These are phyloP conservation scores for Vimba vimba DNA, from an alignment of 2,113 vertebrate species.

Conservation along the genomic window DNA sequence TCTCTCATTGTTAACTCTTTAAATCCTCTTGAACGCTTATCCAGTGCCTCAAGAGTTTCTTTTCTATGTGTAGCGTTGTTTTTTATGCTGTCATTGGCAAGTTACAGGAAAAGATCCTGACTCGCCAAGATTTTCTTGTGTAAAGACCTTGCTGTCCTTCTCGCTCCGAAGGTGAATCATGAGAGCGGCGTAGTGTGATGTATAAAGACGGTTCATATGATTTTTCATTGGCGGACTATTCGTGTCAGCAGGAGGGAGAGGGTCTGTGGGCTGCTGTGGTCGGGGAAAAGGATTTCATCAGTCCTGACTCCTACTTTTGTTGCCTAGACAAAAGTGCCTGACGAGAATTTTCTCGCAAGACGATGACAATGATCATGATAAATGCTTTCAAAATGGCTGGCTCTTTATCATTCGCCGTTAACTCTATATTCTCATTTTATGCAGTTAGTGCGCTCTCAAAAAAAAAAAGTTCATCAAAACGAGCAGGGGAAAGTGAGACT, in stretches of 20 bases:
- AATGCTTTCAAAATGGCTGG: constrained; percentile 53
- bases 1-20: constrained; percentile 9
- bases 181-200: constrained; percentile 37
- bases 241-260: constrained; percentile 40
- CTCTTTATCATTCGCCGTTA: constrained; percentile 50
- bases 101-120: constrained; percentile 42
- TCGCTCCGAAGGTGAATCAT: constrained; percentile 49
- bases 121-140: constrained; percentile 50
- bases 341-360: constrained; percentile 26
- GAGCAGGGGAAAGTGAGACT: constrained; percentile 32
- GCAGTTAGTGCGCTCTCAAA: constrained; percentile 43
- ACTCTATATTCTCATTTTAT: constrained; percentile 51
- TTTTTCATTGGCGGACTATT: constrained; percentile 52
- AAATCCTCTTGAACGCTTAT: background rate
- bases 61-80: constrained; percentile 3
- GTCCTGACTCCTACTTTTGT: constrained; percentile 47
- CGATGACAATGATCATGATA: constrained; percentile 50
- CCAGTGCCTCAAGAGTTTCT: background rate
- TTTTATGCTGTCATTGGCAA: constrained; percentile 27
- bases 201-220: constrained; percentile 42
- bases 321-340: constrained; percentile 51
- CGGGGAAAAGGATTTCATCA: constrained; percentile 26
- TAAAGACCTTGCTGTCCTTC: constrained; percentile 43
- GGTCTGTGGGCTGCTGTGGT: constrained; percentile 21
- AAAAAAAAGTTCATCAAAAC: constrained; percentile 54